Evolutionary conservation across 2,113 vertebrate genomes (phyloP).

Genomic region (Protomyctophum bolini): DNA sequence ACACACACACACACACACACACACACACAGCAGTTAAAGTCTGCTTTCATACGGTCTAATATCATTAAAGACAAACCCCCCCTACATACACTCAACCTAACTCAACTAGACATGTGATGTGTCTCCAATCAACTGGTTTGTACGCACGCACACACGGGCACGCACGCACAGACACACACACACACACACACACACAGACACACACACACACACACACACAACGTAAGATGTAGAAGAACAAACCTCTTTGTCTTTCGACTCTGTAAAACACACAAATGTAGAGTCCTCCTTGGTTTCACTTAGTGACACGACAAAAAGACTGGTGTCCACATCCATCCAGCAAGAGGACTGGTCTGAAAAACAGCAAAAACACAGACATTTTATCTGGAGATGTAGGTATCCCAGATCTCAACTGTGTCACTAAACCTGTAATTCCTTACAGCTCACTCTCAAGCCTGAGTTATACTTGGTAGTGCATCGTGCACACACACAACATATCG

Average conservation of each 20-base stretch:
- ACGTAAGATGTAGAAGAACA: slow-evolving; percentile 16
- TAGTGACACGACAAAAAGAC: slow-evolving; percentile 83
- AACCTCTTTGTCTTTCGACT: slow-evolving; percentile 87
- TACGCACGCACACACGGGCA: no score
- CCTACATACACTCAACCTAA: no score
- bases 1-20: slow-evolving; percentile 79
- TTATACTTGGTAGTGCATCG: no score
- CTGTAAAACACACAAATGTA: slow-evolving; percentile 84
- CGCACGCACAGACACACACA: not conserved
- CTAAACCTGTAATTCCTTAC: no score
- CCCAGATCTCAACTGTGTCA: no score
- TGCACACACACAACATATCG: no score
- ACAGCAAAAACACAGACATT: slow-evolving; percentile 2
- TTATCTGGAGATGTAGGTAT: not conserved
- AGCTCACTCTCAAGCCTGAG: no score
- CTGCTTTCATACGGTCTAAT: no score
- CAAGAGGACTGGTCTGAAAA: slow-evolving; percentile 78
- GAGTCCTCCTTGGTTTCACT: slow-evolving; percentile 81
- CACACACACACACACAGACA: not conserved
- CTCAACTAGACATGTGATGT: no score
- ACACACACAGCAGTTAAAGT: not conserved
- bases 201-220: not conserved
- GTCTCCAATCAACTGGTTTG: no score
- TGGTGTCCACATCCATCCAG: slow-evolving; percentile 88
- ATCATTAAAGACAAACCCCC: no score